Conservation (phyloP, 2,888 invertebrate genomes). For the Orthonevra nobilis region DNA sequence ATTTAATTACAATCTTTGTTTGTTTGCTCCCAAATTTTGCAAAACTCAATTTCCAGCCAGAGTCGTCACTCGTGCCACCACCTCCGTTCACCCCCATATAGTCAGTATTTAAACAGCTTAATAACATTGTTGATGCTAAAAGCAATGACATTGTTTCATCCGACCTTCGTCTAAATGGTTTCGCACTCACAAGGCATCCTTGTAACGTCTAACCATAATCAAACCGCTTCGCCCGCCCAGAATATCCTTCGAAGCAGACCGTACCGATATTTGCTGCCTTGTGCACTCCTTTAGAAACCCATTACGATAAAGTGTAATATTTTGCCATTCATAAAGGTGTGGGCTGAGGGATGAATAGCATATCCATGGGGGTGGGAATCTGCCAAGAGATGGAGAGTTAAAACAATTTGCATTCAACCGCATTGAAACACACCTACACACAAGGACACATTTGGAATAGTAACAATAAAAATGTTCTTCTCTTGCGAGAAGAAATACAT, state of each 20-base stretch:
- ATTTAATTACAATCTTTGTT: constrained; percentile 54
- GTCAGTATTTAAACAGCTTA: constrained; percentile 45
- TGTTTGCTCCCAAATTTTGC: constrained; percentile 38
- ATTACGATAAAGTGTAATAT: constrained; percentile 64
- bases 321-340: constrained; percentile 41
- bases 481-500: not conserved
- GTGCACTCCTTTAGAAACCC: constrained; percentile 27
- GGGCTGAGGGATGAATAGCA: not conserved
- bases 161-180: constrained; percentile 64
- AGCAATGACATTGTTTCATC: constrained; percentile 65
- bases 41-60: constrained; percentile 30
- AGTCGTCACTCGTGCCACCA: not conserved
- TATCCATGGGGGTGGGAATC: too few species aligned
- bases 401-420: constrained; percentile 57
- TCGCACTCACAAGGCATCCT: constrained; percentile 36
- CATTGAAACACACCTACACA: not conserved
- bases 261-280: constrained; percentile 13
- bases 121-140: constrained; percentile 57
- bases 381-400: too few species aligned
- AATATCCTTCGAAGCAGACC: constrained; percentile 2
- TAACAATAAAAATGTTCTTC: constrained; percentile 47
- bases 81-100: not conserved
- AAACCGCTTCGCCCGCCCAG: constrained; percentile 2
- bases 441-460: constrained; percentile 1
- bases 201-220: not conserved